Conservation (phyloP, 2,888 invertebrate genomes). For the Notodonta ziczac region DNA sequence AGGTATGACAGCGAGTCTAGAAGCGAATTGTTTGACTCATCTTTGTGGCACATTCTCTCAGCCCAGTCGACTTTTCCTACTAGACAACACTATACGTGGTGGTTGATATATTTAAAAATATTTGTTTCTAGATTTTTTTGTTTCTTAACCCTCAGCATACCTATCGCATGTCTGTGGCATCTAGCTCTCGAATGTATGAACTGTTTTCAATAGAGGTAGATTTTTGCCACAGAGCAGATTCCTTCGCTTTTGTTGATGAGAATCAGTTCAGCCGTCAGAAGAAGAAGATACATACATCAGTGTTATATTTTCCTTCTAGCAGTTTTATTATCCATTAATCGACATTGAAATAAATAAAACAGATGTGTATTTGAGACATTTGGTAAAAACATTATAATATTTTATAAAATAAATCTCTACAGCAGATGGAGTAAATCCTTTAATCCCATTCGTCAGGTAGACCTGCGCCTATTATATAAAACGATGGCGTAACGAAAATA, state of each 20-base stretch:
- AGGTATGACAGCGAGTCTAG: conserved; percentile 31
- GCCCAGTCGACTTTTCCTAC: neutral
- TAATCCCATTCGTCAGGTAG: conserved; percentile 23
- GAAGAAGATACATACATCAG: too few species aligned
- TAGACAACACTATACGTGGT: conserved; percentile 1
- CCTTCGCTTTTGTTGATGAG: too few species aligned
- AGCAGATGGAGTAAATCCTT: conserved; percentile 23
- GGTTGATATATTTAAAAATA: neutral
- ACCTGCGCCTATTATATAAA: neutral
- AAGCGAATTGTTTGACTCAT: conserved; percentile 17
- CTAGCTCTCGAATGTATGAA: too few species aligned
- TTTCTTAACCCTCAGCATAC: too few species aligned
- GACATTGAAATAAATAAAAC: too few species aligned
- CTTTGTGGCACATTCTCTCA: neutral
- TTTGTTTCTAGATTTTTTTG: too few species aligned
- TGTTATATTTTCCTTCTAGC: too few species aligned
- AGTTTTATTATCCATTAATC: too few species aligned
- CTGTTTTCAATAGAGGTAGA: too few species aligned
- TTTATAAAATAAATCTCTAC: conserved; percentile 19
- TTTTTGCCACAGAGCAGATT: too few species aligned
- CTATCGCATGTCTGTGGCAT: too few species aligned
- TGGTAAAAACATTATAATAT: conserved; percentile 6
- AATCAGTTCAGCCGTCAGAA: too few species aligned
- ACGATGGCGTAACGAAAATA: conserved; percentile 3
- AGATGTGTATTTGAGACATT: neutral